Base-by-base conservation (phyloP, 2,888 invertebrate genomes). In the Machimus rusticus region DNA sequence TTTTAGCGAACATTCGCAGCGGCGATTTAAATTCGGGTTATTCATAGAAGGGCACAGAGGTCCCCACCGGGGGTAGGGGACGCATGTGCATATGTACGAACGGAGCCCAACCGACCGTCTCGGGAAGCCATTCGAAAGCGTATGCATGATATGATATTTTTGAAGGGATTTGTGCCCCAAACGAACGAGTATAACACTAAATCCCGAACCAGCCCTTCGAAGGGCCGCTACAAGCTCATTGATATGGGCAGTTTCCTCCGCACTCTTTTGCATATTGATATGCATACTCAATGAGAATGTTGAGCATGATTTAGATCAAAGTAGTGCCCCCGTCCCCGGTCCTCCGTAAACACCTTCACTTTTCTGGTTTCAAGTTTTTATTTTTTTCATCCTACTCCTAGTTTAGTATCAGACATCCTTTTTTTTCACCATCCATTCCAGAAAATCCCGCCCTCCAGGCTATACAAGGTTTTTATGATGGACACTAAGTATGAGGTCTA, bases 271-370 rank as follows among this genome's bases (percentile, higher is more conserved):
- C 81, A 81, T 81, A 81, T 81, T 81, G 46, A 81, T 81, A 81
- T 81, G 81, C 81, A 81, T 81, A 81, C 81, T 55, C 81, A 81
- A 81, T 81, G 81, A 81, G 81, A 31, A 55, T 81, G 81, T 81
- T 81, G 81, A 28, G 31, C 28, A 81, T 81, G 81, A 81, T 81
- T 81, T 81, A 81, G 81, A 81, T 81, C 81, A 81, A 81, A 81
- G 81, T 55, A 81, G 81, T 81, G 23, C n/a, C 81, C 6, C 46
- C 51, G 12, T 19, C 16, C 43, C 19, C 16, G 12, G 16, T 74
- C 16, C 55, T 2, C 9, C 66, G 12, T 66, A 28, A 23, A 12
- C 66, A 23, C 28, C 28, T 66, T n/a, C 34, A n/a, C 28, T 81
- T 55, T 28, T 16, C 39, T 39, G 39, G 39, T 39, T 12, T 12